These are phyloP conservation scores for Metallyticus violacea DNA, from an alignment of 2,888 invertebrate genomes.

Conservation along the genomic window DNA sequence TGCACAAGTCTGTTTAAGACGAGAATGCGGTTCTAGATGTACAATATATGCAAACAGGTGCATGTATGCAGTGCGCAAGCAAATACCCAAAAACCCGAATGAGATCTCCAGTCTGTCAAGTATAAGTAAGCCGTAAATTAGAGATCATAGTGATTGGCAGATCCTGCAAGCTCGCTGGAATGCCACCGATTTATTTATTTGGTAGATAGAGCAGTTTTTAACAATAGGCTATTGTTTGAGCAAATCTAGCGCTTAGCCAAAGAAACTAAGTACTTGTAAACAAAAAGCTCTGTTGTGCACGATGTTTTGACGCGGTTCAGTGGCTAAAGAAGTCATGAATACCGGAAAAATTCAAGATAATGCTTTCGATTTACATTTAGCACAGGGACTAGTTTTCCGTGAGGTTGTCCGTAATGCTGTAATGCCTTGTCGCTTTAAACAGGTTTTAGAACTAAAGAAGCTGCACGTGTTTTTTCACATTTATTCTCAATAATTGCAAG, in stretches of 20 bases:
- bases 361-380: not conserved
- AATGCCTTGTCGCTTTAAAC: not conserved
- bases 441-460: not conserved
- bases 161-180: not conserved
- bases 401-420: not conserved
- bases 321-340: not conserved
- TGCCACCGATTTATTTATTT: not conserved
- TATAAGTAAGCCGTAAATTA: too few species aligned
- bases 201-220: not conserved
- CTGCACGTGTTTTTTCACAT: too few species aligned
- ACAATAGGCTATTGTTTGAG: not conserved
- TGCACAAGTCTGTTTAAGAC: too few species aligned
- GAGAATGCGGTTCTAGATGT: too few species aligned
- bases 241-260: not conserved
- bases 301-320: not conserved
- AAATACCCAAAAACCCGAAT: too few species aligned
- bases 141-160: not conserved
- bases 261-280: not conserved
- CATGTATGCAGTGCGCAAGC: too few species aligned
- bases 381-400: not conserved
- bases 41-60: too few species aligned
- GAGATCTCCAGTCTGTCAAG: too few species aligned
- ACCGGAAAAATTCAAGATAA: not conserved
- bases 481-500: too few species aligned
- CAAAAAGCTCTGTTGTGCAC: not conserved